Evolutionary conservation across 2,113 vertebrate species (phyloP).

Genomic region (Rana temporaria): DNA sequence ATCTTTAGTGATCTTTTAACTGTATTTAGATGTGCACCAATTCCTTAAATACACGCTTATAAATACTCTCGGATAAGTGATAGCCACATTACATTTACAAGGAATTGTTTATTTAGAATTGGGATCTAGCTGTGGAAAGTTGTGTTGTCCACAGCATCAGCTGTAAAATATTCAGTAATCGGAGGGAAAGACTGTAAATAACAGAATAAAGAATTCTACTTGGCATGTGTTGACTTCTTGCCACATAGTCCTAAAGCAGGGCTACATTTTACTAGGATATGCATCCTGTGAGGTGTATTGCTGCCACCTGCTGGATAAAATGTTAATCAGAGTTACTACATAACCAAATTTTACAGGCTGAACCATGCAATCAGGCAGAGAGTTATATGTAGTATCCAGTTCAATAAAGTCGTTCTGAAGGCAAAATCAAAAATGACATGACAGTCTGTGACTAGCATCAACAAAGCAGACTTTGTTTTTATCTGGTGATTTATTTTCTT

Average conservation of each 20-base stretch:
- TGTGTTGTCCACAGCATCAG: background rate
- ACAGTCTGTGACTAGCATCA: too few relatives aligned
- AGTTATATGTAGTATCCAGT: too few relatives aligned
- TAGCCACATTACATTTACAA: too few relatives aligned
- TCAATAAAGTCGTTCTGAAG: too few relatives aligned
- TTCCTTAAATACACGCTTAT: background rate
- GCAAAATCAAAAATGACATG: too few relatives aligned
- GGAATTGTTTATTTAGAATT: too few relatives aligned
- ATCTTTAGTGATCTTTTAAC: too few relatives aligned
- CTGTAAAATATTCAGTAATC: background rate
- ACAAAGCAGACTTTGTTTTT: too few relatives aligned
- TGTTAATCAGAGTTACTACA: background rate
- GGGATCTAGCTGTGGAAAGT: background rate
- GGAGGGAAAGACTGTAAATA: background rate
- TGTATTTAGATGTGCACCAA: background rate
- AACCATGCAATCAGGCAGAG: too few relatives aligned
- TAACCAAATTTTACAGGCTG: too few relatives aligned
- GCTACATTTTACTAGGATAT: background rate
- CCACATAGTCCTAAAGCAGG: background rate
- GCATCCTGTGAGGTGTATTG: background rate
- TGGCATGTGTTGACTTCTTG: background rate
- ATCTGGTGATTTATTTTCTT: too few relatives aligned
- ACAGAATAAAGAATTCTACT: background rate
- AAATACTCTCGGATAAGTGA: too few relatives aligned
- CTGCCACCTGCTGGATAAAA: slow-evolving; percentile 13